Percentiles rank a stretch among this genome's conserved stretches.
These are phyloP conservation scores for Cydia splendana DNA, from an alignment of 1,140 invertebrate species.

Conservation along the genomic window DNA sequence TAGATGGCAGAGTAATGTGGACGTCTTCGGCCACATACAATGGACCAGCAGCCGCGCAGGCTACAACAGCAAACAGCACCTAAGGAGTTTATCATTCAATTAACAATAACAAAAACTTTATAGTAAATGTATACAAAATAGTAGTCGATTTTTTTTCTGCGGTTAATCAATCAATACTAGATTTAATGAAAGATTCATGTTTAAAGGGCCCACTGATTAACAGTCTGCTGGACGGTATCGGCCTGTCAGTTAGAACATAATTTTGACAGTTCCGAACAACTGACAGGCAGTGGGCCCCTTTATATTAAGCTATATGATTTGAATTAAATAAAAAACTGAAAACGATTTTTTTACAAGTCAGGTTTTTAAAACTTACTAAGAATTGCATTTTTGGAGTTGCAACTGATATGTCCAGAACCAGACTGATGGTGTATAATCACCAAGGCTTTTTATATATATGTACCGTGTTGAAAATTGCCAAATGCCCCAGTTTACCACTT, in stretches of 20 bases:
- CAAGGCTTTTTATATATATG: conserved; percentile 33
- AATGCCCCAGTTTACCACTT: conserved; percentile 34
- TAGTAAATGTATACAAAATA: no score
- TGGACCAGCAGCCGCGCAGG: conserved; percentile 43
- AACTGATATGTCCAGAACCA: not conserved
- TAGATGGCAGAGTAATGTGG: conserved; percentile 46
- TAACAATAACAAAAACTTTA: no score
- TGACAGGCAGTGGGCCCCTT: no score
- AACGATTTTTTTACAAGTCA: not conserved
- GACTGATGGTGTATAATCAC: conserved; percentile 16
- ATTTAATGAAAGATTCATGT: no score
- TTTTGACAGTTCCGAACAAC: no score
- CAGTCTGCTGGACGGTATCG: no score
- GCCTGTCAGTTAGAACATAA: no score
- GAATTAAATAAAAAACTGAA: no score
- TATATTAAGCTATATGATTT: no score
- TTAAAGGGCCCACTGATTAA: no score
- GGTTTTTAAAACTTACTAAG: conserved; percentile 37
- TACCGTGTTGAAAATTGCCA: conserved; percentile 30
- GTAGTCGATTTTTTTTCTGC: no score
- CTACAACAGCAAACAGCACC: conserved; percentile 47
- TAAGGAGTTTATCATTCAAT: not conserved
- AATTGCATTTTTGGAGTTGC: conserved; percentile 26
- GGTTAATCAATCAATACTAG: no score
- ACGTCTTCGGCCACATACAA: conserved; percentile 52